These are phyloP conservation scores for Eremophila alpestris DNA, from an alignment of 2,797 vertebrate species.

Conservation along the genomic window DNA sequence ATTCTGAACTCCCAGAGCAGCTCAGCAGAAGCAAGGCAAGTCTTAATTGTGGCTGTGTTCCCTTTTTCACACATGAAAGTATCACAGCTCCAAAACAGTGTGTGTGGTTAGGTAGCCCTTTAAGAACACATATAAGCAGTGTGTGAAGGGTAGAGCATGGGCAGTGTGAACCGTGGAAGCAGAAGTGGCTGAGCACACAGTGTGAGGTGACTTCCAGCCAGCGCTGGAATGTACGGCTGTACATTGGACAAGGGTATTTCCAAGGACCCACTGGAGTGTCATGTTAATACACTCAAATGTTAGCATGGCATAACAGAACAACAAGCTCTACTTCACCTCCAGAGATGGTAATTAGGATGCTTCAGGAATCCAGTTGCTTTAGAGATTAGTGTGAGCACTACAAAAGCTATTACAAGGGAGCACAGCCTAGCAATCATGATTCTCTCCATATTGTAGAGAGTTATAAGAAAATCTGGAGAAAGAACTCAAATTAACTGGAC, in stretches of 20 bases:
- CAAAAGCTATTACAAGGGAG: slow-evolving; percentile 61
- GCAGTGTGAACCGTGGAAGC: slow-evolving; percentile 23
- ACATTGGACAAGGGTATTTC: not conserved
- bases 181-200: not conserved
- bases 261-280: slow-evolving; percentile 11
- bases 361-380: slow-evolving; percentile 46
- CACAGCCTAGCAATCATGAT: slow-evolving; percentile 76
- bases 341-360: slow-evolving; percentile 39
- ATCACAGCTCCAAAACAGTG: not conserved
- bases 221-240: not conserved
- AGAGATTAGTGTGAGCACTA: slow-evolving; percentile 29
- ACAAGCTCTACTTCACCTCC: slow-evolving; percentile 66
- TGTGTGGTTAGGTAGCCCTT: not conserved
- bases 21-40: slow-evolving; percentile 50
- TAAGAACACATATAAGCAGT: not conserved
- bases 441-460: slow-evolving; percentile 58
- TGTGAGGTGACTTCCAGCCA: not conserved
- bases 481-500: slow-evolving; percentile 37
- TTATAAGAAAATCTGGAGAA: slow-evolving; percentile 59
- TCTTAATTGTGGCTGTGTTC: slow-evolving; percentile 34
- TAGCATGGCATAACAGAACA: slow-evolving; percentile 15
- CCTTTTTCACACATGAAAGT: slow-evolving; percentile 2
- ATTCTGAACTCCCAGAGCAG: slow-evolving; percentile 49
- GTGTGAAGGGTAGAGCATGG: slow-evolving; percentile 17
- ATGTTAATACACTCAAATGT: slow-evolving; percentile 33